Evolutionary conservation across 2,797 vertebrate genomes (phyloP), one percentile per base, ranked within the genome.

Genomic region (Danio jaintianensis): DNA sequence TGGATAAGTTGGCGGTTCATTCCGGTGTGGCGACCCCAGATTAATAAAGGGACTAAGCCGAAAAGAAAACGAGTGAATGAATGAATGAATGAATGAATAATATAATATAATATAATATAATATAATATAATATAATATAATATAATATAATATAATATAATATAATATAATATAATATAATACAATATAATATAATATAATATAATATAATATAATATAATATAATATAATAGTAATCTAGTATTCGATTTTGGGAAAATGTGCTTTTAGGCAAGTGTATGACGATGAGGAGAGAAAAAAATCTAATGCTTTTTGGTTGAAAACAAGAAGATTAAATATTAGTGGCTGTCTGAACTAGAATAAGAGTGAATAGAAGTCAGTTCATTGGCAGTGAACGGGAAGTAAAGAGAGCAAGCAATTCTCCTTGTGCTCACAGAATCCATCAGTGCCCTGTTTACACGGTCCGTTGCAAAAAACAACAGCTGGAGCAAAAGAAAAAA

Each of bases 401-500:
- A 38, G 5, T 18, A 29, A 71, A 62, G 42, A 63, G 15, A 63
- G 1, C 43, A 52, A 52, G 13, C 59, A 20, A 7, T 45, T 61
- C 53, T 83, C 79, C 78, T 78, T n/a, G 56, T 22, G 50, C 83
- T 83, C 59, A 82, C 62, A 80, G 13, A 66, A 77, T 83, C 76
- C 71, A 50, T 76, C 82, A 84, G 90, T 88, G 85, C 90, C 45
- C 70, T 89, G 89, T 93, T 93, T 92, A 91, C 91, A 89, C 62
- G 72, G 75, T 50, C 72, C 75, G 83, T 73, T 89, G 89, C 84
- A 85, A 92, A 92, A 88, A 90, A 90, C 91, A 94, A 89, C 87
- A 90, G 90, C 78, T 88, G 91, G 89, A 90, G 85, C 62, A 77
- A 92, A 88, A 93, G 83, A 89, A 91, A 93, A 93, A 88, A 80